Evolutionary conservation across 2,113 vertebrate species (phyloP).

Genomic region (Nerophis lumbriciformis): DNA sequence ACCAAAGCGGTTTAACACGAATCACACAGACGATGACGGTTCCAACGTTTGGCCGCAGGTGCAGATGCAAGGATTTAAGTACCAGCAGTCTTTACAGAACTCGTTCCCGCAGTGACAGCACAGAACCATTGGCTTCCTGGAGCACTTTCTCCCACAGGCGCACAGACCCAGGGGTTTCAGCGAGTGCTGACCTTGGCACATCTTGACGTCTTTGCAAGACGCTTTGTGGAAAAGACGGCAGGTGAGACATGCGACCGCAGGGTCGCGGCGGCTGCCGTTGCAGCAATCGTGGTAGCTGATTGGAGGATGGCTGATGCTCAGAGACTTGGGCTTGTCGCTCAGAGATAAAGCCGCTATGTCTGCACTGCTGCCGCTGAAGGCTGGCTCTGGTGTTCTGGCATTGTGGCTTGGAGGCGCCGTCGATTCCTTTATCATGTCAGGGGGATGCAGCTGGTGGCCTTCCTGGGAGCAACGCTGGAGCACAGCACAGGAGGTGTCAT

Average conservation of each 20-base stretch:
- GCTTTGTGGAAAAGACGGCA: conserved; percentile 53
- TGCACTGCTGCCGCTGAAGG: not conserved
- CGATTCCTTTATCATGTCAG: not conserved
- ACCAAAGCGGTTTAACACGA: not conserved
- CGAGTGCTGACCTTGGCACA: conserved; percentile 30
- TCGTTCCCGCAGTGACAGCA: conserved; percentile 58
- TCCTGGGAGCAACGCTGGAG: rapidly evolving
- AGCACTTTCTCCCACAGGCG: conserved; percentile 13
- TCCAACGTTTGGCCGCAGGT: conserved; percentile 55
- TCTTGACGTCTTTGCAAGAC: conserved; percentile 7
- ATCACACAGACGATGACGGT: conserved; percentile 50
- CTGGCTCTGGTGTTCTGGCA: not conserved
- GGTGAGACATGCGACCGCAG: conserved; percentile 35
- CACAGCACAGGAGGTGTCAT: not conserved
- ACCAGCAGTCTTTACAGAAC: conserved; percentile 62
- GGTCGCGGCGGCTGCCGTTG: conserved; percentile 8
- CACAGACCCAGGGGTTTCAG: conserved; percentile 16
- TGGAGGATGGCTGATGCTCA: not conserved
- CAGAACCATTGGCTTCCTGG: conserved; percentile 30
- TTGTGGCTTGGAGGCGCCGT: not conserved
- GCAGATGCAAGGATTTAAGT: conserved; percentile 39
- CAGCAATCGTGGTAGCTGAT: conserved; percentile 57
- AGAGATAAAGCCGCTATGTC: conserved; percentile 12
- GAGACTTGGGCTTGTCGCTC: not conserved
- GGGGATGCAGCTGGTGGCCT: not conserved